Base-by-base conservation (phyloP, 1,140 invertebrate species). In the Drosophila ambigua region DNA sequence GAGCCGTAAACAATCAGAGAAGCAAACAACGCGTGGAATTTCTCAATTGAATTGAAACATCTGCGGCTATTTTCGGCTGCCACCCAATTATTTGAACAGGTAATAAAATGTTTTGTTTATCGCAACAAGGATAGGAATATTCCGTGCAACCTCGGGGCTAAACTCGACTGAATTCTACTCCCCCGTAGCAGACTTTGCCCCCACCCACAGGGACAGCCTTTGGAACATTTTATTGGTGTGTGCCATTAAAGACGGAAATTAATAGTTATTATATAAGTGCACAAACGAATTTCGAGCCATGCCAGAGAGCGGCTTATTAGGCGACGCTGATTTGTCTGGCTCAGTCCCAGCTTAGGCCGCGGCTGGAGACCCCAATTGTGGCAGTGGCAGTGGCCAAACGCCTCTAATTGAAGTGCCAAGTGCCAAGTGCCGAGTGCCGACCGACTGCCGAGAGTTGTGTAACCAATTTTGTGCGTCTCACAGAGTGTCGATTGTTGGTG, bases 81-180 rank as follows among this genome's bases (percentile, higher is more conserved):
- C 2, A 16, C 43, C 15, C 48, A 61, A 67, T 41, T 73, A 66
- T 76, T 80, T 79, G 54, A 79, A 65, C 72, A 84, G 80, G 80
- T 84, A 84, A 79, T 74, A 44, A 66, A 64, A 57, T 28, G 41
- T 66, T 39, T 53, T 68, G 52, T 64, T 55, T 50, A 31, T 31
- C 3, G 7, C 20, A 20, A 20, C 20, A 20, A 20, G 20, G 20
- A 20, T 60, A 44, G 13, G 8, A 53, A 52, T 28, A 13, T 39
- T 15, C 4, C 28, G 8, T 31, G 28, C 28, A 3, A 7, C 2
- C 23, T 4, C 23, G 2, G 23, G 4, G 0, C 26, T 6, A 7
- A 8, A 11, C 9, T 35, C 3, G 11, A 13, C 11, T 4, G 11
- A 13, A 35, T 35, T 35, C 31, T 7, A 6, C 7, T 0, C 26